These are phyloP conservation scores for Onthophagus sagittarius DNA, from an alignment of 2,888 invertebrate species.

Conservation along the genomic window DNA sequence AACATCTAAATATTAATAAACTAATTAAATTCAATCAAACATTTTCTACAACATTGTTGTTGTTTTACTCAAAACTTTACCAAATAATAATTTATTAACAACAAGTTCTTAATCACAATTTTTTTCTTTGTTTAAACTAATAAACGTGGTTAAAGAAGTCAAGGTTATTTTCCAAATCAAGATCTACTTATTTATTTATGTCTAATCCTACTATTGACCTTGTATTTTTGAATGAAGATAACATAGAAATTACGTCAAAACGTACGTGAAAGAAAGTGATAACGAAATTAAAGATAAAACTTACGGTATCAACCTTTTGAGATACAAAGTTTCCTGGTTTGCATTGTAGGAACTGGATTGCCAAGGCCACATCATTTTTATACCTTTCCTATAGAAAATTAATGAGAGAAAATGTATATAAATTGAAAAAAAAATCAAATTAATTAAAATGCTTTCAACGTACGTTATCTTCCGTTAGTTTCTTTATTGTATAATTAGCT, in stretches of 20 bases:
- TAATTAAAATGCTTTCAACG: slow-evolving; percentile 38
- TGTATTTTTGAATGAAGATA: too few species aligned
- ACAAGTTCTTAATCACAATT: too few species aligned
- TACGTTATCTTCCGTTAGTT: slow-evolving; percentile 83
- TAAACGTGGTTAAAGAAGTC: too few species aligned
- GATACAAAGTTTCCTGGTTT: slow-evolving; percentile 93
- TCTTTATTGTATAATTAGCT: slow-evolving; percentile 78
- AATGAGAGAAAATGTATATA: background rate
- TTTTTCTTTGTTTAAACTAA: too few species aligned
- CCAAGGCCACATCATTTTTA: slow-evolving; percentile 88
- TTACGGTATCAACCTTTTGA: slow-evolving; percentile 85
- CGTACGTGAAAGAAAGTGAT: background rate
- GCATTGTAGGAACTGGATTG: slow-evolving; percentile 90
- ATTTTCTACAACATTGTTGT: too few species aligned
- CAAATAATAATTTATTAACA: too few species aligned
- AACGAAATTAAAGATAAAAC: slow-evolving; percentile 40
- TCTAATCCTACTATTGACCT: too few species aligned
- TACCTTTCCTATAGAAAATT: slow-evolving; percentile 72
- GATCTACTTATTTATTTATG: too few species aligned
- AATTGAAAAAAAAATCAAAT: slow-evolving; percentile 11
- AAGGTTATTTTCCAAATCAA: too few species aligned
- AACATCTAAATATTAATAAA: too few species aligned
- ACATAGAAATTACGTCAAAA: background rate
- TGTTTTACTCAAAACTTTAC: too few species aligned
- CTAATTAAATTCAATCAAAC: too few species aligned